Percentiles rank a stretch among this genome's conserved stretches.
These are phyloP conservation scores for Mormyrus lacerda DNA, from an alignment of 2,113 vertebrate genomes.

Conservation along the genomic window DNA sequence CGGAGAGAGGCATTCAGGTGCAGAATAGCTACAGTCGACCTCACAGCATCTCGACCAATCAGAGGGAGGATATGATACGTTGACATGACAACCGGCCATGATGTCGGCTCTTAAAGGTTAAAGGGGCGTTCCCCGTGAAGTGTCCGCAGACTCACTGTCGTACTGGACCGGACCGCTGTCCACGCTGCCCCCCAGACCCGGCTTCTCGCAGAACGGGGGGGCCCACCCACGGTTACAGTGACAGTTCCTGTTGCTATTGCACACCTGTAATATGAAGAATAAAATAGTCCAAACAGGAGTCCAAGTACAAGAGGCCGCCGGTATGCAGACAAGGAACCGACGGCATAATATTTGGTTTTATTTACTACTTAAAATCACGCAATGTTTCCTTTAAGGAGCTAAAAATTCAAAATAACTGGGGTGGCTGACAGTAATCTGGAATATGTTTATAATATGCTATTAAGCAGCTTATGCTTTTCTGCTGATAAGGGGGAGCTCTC, in stretches of 20 bases:
- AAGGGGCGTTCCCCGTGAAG: background rate
- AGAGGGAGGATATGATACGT: background rate
- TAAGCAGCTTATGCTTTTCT: background rate
- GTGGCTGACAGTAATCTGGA: background rate
- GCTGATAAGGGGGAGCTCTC: background rate
- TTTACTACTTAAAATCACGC: background rate
- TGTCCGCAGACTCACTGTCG: slow-evolving; percentile 61
- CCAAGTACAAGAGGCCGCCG: background rate
- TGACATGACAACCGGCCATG: background rate
- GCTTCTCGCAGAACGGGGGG: slow-evolving; percentile 79
- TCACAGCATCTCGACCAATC: background rate
- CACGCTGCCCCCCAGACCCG: slow-evolving; percentile 78
- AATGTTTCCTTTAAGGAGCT: background rate
- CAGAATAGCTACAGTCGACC: background rate
- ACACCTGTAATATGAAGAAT: slow-evolving; percentile 63
- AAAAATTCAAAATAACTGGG: background rate
- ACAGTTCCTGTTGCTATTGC: slow-evolving; percentile 90
- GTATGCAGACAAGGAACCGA: background rate
- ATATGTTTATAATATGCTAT: background rate
- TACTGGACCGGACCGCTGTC: slow-evolving; percentile 83
- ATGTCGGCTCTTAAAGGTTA: background rate
- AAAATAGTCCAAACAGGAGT: background rate
- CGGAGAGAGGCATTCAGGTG: slow-evolving; percentile 12
- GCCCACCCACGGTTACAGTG: slow-evolving; percentile 83
- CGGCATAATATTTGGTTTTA: background rate